Conservation (phyloP, 2,888 invertebrate genomes). For the Crioceris asparagi region DNA sequence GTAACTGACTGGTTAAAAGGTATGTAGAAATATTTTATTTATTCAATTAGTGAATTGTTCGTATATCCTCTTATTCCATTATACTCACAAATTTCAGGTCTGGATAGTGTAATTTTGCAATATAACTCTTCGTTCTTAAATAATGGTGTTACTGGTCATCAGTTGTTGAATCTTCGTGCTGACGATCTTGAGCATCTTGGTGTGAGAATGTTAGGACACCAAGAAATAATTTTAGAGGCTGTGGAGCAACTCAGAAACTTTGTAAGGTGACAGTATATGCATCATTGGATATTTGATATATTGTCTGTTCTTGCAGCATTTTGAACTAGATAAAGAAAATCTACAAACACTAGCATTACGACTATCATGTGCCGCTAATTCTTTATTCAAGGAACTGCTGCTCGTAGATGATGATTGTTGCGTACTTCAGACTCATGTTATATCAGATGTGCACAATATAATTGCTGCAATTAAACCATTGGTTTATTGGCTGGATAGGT, state of each 20-base stretch:
- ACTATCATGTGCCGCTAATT: slow-evolving; percentile 72
- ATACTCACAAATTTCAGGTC: slow-evolving; percentile 46
- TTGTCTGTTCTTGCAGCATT: slow-evolving; percentile 53
- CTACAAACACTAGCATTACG: slow-evolving; percentile 79
- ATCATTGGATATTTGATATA: too few species aligned
- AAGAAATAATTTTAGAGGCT: slow-evolving; percentile 86
- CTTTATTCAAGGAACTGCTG: slow-evolving; percentile 59
- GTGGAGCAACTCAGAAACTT: slow-evolving; percentile 83
- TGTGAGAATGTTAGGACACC: slow-evolving; percentile 80
- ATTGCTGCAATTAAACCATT: slow-evolving; percentile 78
- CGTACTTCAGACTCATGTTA: slow-evolving; percentile 64
- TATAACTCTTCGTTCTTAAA: slow-evolving; percentile 68
- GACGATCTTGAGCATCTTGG: slow-evolving; percentile 83
- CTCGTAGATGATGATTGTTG: slow-evolving; percentile 40
- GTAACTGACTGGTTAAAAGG: slow-evolving; percentile 87
- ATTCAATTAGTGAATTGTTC: slow-evolving; percentile 1
- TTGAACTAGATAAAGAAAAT: slow-evolving; percentile 84
- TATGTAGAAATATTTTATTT: slow-evolving; percentile 30
- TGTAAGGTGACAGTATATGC: slow-evolving; percentile 54
- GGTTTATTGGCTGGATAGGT: slow-evolving; percentile 85
- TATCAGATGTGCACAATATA: slow-evolving; percentile 78
- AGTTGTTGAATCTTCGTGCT: slow-evolving; percentile 72
- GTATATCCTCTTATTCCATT: slow-evolving; percentile 4
- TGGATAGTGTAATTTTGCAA: slow-evolving; percentile 66
- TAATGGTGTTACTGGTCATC: slow-evolving; percentile 71